phyloP scores from a whole-genome alignment of 2,888 invertebrate species.

The Agonopterix alstromeriana region DNA sequence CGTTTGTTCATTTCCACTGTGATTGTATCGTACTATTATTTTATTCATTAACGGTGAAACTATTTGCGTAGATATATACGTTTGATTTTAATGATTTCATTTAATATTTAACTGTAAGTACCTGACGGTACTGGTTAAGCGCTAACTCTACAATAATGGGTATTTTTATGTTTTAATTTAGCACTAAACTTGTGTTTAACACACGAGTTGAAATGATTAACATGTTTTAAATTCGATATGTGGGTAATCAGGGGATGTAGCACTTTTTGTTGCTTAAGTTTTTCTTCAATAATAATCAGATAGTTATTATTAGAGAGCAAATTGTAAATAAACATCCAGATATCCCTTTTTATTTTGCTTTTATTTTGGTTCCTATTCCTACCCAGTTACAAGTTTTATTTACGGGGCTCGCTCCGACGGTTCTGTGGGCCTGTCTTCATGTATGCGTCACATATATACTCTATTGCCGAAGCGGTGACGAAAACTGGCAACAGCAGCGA shows the following conservation, averaged over 20 bases:
- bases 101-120: constrained; percentile 31
- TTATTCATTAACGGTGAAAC: constrained; percentile 37
- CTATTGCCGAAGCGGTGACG: constrained; percentile 3
- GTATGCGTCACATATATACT: constrained; percentile 31
- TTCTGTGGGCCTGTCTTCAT: constrained; percentile 36
- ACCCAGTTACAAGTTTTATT: constrained; percentile 11
- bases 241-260: constrained; percentile 63
- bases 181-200: constrained; percentile 44
- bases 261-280: constrained; percentile 61
- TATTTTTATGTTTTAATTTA: constrained; percentile 64
- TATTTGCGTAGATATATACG: constrained; percentile 28
- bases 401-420: not conserved
- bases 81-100: constrained; percentile 35
- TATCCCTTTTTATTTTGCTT: constrained; percentile 72
- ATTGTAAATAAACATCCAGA: constrained; percentile 76
- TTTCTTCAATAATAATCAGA: constrained; percentile 67
- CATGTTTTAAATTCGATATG: constrained; percentile 60
- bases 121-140: constrained; percentile 42
- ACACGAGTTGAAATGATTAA: constrained; percentile 54
- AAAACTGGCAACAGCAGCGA: too few species aligned
- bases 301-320: constrained; percentile 69
- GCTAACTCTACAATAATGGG: constrained; percentile 60
- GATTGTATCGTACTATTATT: constrained; percentile 30
- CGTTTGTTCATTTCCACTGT: constrained; percentile 33
- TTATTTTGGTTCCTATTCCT: constrained; percentile 44